Conservation (phyloP, 2,888 invertebrate species). For the Chaetoderma sp. region DNA sequence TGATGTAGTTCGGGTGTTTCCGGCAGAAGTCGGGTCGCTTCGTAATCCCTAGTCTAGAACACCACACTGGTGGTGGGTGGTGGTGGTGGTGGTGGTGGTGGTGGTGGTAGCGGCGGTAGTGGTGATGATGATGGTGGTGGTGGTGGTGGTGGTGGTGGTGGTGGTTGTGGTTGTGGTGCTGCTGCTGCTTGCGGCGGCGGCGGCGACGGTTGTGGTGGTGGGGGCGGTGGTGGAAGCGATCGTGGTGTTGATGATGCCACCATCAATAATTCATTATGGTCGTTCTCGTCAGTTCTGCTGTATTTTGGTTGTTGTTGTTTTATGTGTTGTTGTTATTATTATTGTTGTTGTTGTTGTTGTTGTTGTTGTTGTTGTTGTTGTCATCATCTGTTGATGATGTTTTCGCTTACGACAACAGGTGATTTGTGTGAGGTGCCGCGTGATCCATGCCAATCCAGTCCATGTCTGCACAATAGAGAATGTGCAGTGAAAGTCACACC, state of each 20-base stretch:
- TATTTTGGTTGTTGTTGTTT: not conserved
- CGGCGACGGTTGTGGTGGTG: not conserved
- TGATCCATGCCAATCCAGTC: slow-evolving; percentile 5
- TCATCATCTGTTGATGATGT: too few relatives aligned
- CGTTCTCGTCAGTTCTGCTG: not conserved
- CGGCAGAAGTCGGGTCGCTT: too few relatives aligned
- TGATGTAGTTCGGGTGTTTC: not conserved
- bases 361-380: not conserved
- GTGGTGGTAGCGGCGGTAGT: not conserved
- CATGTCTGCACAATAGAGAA: slow-evolving; percentile 7
- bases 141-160: not conserved
- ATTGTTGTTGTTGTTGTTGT: not conserved
- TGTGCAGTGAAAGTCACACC: not conserved
- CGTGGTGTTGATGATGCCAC: not conserved
- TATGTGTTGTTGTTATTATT: not conserved
- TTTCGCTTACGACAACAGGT: too few relatives aligned
- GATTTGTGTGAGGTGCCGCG: slow-evolving; percentile 1
- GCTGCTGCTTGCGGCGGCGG: not conserved
- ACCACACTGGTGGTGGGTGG: not conserved
- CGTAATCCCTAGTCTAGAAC: not conserved
- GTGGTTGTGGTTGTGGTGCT: not conserved
- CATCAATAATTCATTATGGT: not conserved
- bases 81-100: not conserved
- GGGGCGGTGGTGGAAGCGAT: not conserved
- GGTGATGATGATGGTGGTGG: not conserved